Base-by-base conservation (phyloP, 1,140 invertebrate genomes). In the Hylaeus anthracinus region DNA sequence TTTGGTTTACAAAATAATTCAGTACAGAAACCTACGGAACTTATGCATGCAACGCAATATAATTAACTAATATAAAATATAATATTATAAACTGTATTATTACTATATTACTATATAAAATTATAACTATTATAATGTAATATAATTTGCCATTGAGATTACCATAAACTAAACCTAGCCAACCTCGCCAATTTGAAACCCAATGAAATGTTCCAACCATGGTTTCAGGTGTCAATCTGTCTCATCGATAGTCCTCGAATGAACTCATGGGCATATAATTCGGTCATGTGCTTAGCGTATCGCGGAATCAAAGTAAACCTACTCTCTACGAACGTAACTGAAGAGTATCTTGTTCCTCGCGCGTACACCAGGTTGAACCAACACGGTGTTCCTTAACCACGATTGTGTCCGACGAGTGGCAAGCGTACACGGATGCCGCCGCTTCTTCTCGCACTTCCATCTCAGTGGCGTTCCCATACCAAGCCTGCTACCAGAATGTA, bases 391-490 rank as follows among this genome's bases (percentile, higher is more conserved):
- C 84, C 69, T 83, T 83, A 83, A 86, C 85, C 84, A 55, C 81
- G 81, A 86, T 86, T 86, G 81, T 83, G 73, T 83, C 61, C 63
- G 63, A 83, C 64, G 72, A 85, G 82, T 74, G 78, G 63, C 81
- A 53, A 77, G 82, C 58, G 41, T 75, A 80, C 67, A 79, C 26
- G 26, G 26, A 26, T 41, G 72, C 12, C 67, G 69, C 82, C 3
- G 79, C 64, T 83, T 86, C 84, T 86, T 86, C 85, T 86, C 80
- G 63, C 78, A 63, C 84, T 75, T 78, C 76, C 88, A 83, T 83
- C 85, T 64, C 85, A 67, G 26, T 65, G 64, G 73, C 71, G 82
- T 89, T 89, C 88, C 88, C 88, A 89, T 81, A 89, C 69, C 85
- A 73, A 84, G 55, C 56, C 65, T 69, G 65, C 81, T 86, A 86